Evolutionary conservation across 2,113 vertebrate species (phyloP).

Genomic region (Alligator sinensis): DNA sequence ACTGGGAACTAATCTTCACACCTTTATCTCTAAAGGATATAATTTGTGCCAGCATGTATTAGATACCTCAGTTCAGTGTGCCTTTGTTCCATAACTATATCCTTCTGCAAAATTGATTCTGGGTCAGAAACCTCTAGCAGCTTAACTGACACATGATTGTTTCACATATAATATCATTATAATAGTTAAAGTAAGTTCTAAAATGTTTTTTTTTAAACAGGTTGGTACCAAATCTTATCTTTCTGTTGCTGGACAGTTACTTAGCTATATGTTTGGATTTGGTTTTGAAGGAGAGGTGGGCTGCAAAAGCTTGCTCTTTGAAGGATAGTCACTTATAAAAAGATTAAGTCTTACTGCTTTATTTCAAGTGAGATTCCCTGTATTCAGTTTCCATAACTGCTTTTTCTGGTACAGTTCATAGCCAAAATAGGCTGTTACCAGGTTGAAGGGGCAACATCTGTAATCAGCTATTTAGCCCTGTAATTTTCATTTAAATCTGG

Average conservation of each 20-base stretch:
- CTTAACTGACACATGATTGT: not conserved
- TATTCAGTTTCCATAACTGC: not conserved
- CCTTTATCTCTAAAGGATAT: not conserved
- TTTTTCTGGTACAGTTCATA: not conserved
- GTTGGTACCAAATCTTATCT: not conserved
- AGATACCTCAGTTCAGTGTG: not conserved
- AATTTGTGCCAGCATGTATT: not conserved
- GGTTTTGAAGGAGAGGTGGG: not conserved
- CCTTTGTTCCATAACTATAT: not conserved
- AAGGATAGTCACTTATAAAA: not conserved
- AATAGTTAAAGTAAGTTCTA: not conserved
- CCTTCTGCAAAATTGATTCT: not conserved
- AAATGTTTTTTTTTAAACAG: not conserved
- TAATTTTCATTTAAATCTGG: not conserved
- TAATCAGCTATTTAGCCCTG: not conserved
- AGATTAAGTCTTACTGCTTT: not conserved
- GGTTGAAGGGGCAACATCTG: not conserved
- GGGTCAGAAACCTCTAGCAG: not conserved
- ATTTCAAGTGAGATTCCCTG: conserved; percentile 17
- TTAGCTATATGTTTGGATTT: not conserved
- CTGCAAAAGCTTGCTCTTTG: not conserved
- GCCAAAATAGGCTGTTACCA: not conserved
- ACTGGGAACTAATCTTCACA: not conserved
- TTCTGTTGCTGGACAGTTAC: not conserved
- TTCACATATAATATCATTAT: not conserved